Percentiles rank a stretch among this genome's conserved stretches.
These are phyloP conservation scores for Lasioglossum marginatum DNA, from an alignment of 2,888 invertebrate genomes.

Conservation along the genomic window DNA sequence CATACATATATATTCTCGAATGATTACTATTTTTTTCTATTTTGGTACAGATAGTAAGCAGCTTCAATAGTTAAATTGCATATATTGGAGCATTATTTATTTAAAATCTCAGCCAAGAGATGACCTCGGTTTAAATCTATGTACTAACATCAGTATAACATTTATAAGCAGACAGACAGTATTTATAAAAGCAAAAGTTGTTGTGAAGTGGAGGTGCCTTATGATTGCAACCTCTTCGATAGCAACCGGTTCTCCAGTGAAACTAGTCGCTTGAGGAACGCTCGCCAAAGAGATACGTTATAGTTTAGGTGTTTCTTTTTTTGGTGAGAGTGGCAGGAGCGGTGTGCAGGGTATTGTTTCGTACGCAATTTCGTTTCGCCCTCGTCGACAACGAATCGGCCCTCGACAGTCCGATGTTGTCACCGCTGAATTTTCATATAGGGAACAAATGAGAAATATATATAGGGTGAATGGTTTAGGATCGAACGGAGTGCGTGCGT, in stretches of 20 bases:
- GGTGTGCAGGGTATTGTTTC: constrained; percentile 1
- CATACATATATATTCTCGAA: not conserved
- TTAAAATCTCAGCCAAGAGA: not conserved
- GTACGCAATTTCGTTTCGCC: constrained; percentile 5
- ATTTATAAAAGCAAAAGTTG: not conserved
- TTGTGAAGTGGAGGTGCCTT: not conserved
- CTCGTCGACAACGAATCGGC: constrained; percentile 48
- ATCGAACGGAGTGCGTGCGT: constrained; percentile 34
- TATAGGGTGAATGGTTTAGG: constrained; percentile 13
- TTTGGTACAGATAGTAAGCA: not conserved
- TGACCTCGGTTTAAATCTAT: not conserved
- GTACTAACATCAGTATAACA: not conserved
- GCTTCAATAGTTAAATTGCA: not conserved
- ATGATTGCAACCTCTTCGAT: not conserved
- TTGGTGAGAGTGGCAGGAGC: not conserved
- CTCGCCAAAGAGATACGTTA: not conserved
- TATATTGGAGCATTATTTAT: not conserved
- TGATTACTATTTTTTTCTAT: not conserved
- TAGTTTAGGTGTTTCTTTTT: not conserved
- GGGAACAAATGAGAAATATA: constrained; percentile 36
- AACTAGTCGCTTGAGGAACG: not conserved
- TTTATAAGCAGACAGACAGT: not conserved
- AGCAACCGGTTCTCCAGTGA: not conserved
- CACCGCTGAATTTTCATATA: constrained; percentile 60
- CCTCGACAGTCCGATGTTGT: constrained; percentile 62